Base-by-base conservation (phyloP, 2,113 vertebrate genomes). In the Dicentrarchus labrax region DNA sequence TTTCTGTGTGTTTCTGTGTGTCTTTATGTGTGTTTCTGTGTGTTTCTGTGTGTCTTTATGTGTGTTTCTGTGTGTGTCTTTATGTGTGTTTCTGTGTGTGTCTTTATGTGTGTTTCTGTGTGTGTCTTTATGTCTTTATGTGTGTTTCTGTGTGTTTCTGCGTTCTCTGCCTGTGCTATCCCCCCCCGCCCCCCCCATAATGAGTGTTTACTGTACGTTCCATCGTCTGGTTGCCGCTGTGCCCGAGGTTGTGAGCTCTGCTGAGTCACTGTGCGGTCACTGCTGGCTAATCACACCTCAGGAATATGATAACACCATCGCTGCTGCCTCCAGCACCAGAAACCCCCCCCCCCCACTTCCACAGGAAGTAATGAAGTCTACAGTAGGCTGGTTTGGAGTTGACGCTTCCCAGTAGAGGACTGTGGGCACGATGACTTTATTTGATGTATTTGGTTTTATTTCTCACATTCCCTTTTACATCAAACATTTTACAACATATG, bases 181-280 rank as follows among this genome's bases (percentile, higher is more conserved):
- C 30, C 30, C 30, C 30, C 30, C 30, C 30, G 3, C 30, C 30
- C 30, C 30, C 30, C 30, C 77, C 41, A 12, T 78, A 71, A 81
- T 19, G 56, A 74, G 19, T 67, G 69, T 86, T 83, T 64, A 80
- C 72, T 84, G 57, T 53, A 57, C 59, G 22, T 68, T 48, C 57
- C 76, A 9, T 9, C 4, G 21, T 79, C 13, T 38, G 4, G 54
- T 41, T 57, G 65, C 64, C 66, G 48, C 64, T 45, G 6, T 60
- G 86, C 80, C 72, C 0, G 59, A 36, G 78, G 76, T 65, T 57
- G 22, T 43, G 64, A 71, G 76, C 75, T 19, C 59, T 51, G 75
- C 83, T 89, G 89, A 93, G 86, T 89, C 86, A 88, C 80, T 30
- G 56, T 60, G 68, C n/a, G 81, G 57, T 74, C 71, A 72, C 76